These are phyloP conservation scores for Bombus vancouverensis DNA, from an alignment of 1,140 invertebrate species.

Conservation along the genomic window DNA sequence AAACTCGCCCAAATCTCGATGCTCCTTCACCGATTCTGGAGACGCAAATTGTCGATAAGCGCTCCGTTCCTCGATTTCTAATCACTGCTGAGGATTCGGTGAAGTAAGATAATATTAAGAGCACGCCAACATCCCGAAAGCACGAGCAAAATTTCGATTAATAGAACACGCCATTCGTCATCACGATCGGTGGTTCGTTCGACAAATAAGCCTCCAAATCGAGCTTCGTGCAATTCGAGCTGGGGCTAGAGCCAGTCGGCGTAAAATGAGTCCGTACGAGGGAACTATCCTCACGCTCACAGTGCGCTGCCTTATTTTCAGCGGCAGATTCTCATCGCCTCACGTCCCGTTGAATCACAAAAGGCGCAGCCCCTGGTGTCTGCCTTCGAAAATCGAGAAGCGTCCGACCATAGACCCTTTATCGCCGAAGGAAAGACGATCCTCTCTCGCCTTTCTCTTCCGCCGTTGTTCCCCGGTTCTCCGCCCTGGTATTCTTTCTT, in stretches of 20 bases:
- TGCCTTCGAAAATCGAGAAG: slow-evolving; percentile 38
- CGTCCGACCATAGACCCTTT: slow-evolving; percentile 56
- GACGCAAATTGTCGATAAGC: background rate
- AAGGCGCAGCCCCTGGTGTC: background rate
- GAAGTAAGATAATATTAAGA: no score
- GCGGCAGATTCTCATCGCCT: slow-evolving; percentile 6
- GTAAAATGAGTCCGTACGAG: background rate
- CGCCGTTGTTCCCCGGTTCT: background rate
- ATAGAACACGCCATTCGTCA: no score
- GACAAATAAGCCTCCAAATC: background rate
- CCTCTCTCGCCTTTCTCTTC: background rate
- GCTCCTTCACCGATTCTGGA: background rate
- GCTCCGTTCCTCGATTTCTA: background rate
- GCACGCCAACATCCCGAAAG: no score
- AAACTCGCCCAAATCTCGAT: background rate
- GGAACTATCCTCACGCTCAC: background rate
- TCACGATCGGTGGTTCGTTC: no score
- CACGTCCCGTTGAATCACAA: slow-evolving; percentile 54
- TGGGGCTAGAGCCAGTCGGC: background rate
- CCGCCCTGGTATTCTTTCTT: background rate
- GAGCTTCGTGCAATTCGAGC: background rate
- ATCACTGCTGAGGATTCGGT: no score
- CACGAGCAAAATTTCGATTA: no score
- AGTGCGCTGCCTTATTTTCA: slow-evolving; percentile 28
- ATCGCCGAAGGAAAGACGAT: slow-evolving; percentile 15